Base-by-base conservation (phyloP, 2,113 vertebrate species). In the Pterophyllum scalare region DNA sequence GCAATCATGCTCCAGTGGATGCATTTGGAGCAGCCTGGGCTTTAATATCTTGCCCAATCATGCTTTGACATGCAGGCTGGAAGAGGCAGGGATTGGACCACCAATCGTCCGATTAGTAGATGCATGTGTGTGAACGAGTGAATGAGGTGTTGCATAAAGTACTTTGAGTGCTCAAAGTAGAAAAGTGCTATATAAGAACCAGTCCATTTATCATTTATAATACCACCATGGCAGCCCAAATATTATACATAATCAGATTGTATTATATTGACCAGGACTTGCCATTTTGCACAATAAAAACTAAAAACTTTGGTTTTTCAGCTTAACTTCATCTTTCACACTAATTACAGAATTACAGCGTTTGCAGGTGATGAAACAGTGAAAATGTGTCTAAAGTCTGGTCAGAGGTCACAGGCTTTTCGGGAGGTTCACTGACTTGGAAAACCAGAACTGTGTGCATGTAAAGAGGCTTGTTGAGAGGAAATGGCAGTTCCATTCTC, bases 361-460 rank as follows among this genome's bases (percentile, higher is more conserved):
- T 52, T 52, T 52, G 40, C 17, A 46, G 12, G 13, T 54, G 60
- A 26, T 3, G 7, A 19, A 17, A 52, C 33, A n/a, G 31, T 9
- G 3, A 22, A 4, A 46, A 62, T 11, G 17, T 26, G 22, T 83
- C 33, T 20, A 52, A 52, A 43, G 40, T 43, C 35, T 8, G 61
- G 40, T 62, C 40, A 12, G 5, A 19, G 70, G 79, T 84, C 26
- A 88, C n/a, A 77, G 62, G 76, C 80, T 12, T 6, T 17, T 67
- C 77, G 19, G 54, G 75, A 75, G 80, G 35, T 3, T 13, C 7
- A 6, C 3, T 76, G 38, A 35, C 28, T 38, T 19, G 59, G 67
- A 35, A 77, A 80, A 82, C 24, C 1, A 11, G 75, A 86, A 22
- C 56, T 80, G 58, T 40, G 75, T 84, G 49, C 7, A 54, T 54